These are phyloP conservation scores for Apis dorsata DNA, from an alignment of 1,140 invertebrate species.

Conservation along the genomic window DNA sequence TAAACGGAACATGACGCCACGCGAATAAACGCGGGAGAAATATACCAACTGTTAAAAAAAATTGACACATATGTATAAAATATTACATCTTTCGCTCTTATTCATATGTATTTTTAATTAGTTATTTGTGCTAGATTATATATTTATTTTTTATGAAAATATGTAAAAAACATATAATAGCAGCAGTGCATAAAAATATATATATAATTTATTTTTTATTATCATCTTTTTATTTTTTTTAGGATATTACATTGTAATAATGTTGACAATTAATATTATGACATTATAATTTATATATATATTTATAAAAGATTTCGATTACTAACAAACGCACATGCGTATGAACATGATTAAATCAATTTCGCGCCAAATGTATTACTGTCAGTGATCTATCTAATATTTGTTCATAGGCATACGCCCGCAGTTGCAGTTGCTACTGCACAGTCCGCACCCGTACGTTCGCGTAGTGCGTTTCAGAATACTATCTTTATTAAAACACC, in stretches of 20 bases:
- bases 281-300: background rate
- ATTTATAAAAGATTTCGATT: background rate
- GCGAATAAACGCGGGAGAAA: constrained; percentile 41
- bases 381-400: constrained; percentile 10
- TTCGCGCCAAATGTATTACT: background rate
- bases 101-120: background rate
- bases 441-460: constrained; percentile 52
- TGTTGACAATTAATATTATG: background rate
- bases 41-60: constrained; percentile 35
- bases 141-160: too few species aligned
- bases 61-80: background rate
- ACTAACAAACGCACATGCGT: background rate
- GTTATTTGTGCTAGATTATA: background rate
- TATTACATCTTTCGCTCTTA: background rate
- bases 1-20: background rate
- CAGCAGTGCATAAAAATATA: too few species aligned
- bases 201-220: too few species aligned
- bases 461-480: constrained; percentile 37
- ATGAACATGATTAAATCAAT: background rate
- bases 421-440: constrained; percentile 50
- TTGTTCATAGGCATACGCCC: constrained; percentile 48
- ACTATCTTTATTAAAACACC: constrained; percentile 10
- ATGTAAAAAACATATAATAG: too few species aligned
- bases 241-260: background rate
- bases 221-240: background rate